Evolutionary conservation across 2,797 vertebrate genomes (phyloP).

Genomic region (Iguana delicatissima): DNA sequence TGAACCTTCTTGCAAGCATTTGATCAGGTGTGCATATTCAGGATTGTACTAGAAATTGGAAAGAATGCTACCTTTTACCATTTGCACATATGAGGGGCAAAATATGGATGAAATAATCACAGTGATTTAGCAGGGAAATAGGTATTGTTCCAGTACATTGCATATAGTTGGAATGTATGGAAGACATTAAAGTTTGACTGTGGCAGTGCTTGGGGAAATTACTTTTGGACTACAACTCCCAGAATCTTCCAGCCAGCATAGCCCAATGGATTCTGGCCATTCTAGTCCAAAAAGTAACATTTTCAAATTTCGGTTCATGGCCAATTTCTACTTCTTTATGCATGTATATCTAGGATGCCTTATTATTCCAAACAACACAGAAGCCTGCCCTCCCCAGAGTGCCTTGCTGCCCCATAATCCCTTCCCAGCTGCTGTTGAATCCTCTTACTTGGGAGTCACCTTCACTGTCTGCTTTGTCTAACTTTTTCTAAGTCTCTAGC

Average conservation of each 20-base stretch:
- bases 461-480: constrained; percentile 10
- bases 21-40: not conserved
- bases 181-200: not conserved
- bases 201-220: not conserved
- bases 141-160: not conserved
- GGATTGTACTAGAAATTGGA: too few species aligned
- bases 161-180: not conserved
- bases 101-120: not conserved
- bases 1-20: not conserved
- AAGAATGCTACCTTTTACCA: not conserved
- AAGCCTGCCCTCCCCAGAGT: not conserved
- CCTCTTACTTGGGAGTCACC: constrained; percentile 22
- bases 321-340: not conserved
- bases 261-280: too few species aligned
- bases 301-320: too few species aligned
- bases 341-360: constrained; percentile 10
- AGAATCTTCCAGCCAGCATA: too few species aligned
- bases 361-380: constrained; percentile 19
- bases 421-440: constrained; percentile 15
- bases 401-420: not conserved
- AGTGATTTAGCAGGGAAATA: not conserved
- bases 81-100: not conserved
- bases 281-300: too few species aligned
- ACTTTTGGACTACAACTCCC: too few species aligned
- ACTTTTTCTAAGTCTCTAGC: not conserved